A percentile compares a stretch with the other conserved stretches of the same genome.
Evolutionary conservation across 1,140 invertebrate species (phyloP).

Genomic region (Capitella teleta): DNA sequence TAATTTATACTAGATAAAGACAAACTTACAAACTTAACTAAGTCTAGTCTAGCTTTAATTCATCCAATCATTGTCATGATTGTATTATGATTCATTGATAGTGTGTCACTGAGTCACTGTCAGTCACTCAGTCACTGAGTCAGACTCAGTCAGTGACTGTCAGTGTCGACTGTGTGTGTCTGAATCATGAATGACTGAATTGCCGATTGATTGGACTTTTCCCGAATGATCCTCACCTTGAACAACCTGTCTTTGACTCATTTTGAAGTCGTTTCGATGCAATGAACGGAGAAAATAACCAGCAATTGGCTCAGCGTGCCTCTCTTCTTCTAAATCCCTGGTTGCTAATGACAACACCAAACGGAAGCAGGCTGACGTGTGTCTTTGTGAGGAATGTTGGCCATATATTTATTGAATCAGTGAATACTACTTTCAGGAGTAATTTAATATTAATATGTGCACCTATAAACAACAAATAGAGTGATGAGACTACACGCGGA

Average conservation of each 20-base stretch:
- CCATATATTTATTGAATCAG: not conserved
- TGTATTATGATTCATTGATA: not conserved
- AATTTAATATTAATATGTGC: not conserved
- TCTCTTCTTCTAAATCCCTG: not conserved
- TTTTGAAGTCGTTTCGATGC: no score
- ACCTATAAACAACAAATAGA: no score
- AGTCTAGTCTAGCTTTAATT: no score
- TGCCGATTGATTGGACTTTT: no score
- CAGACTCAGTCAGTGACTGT: not conserved
- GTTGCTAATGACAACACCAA: no score
- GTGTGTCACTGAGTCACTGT: not conserved
- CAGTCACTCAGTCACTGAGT: not conserved
- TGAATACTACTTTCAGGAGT: not conserved
- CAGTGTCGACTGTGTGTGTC: not conserved
- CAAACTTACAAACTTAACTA: no score
- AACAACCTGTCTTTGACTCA: constrained; percentile 39
- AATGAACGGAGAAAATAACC: no score
- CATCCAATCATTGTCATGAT: not conserved
- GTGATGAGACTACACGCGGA: no score
- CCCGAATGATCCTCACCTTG: constrained; percentile 26
- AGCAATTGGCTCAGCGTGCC: not conserved
- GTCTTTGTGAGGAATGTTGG: not conserved
- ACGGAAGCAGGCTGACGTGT: not conserved
- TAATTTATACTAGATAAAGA: no score
- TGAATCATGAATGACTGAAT: no score